These are phyloP conservation scores for Lichenostomus cassidix DNA, from an alignment of 2,113 vertebrate genomes.

Conservation along the genomic window DNA sequence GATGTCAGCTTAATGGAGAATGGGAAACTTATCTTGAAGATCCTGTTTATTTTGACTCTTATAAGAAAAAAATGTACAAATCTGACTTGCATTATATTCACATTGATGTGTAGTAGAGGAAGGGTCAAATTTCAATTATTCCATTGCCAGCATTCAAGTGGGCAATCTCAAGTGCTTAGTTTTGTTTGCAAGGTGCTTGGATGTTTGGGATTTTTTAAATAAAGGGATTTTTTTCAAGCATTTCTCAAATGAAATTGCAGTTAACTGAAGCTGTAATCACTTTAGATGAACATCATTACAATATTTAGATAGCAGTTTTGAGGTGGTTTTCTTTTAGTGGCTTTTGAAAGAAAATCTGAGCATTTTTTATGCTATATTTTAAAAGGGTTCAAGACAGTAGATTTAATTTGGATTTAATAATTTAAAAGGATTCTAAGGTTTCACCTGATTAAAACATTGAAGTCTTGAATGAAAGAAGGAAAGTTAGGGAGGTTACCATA, in stretches of 20 bases:
- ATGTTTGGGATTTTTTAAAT: neutral
- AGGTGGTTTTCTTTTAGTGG: neutral
- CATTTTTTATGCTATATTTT: neutral
- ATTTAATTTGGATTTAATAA: neutral
- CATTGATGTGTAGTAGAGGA: neutral
- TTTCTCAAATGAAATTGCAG: constrained; percentile 15
- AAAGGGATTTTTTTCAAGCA: neutral
- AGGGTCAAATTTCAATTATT: neutral
- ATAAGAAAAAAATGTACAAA: neutral
- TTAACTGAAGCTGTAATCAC: constrained; percentile 34
- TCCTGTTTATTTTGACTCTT: neutral
- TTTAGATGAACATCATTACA: neutral
- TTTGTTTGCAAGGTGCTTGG: neutral
- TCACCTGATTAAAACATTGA: neutral
- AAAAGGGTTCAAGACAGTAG: neutral
- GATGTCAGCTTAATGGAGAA: neutral
- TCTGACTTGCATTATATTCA: neutral
- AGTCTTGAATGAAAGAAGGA: neutral
- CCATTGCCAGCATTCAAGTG: neutral
- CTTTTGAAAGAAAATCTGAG: neutral
- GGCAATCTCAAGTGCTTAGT: neutral
- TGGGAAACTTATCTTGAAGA: neutral
- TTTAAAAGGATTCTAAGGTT: neutral
- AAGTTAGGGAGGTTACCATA: neutral
- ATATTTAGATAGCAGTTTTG: neutral